These are phyloP conservation scores for Festucalex cinctus DNA, from an alignment of 2,113 vertebrate species.

Conservation along the genomic window DNA sequence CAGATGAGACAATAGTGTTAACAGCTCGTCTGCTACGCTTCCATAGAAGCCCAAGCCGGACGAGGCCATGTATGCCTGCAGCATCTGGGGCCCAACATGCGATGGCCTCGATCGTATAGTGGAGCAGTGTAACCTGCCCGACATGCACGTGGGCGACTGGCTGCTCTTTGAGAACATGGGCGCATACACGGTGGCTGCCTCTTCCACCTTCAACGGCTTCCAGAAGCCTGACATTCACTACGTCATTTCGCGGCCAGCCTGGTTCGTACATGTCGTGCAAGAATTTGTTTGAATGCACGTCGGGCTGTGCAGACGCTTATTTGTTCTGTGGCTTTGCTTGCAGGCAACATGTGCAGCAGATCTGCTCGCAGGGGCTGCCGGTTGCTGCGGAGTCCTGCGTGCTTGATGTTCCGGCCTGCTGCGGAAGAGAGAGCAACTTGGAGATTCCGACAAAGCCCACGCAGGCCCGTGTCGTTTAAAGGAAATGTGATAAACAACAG, in stretches of 20 bases:
- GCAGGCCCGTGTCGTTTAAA: constrained; percentile 78
- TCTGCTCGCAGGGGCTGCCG: constrained; percentile 72
- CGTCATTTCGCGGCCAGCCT: constrained; percentile 84
- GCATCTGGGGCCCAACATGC: constrained; percentile 96
- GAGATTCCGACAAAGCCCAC: constrained; percentile 78
- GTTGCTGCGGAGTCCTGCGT: constrained; percentile 70
- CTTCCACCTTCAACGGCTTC: constrained; percentile 98
- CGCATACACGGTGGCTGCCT: constrained; percentile 91
- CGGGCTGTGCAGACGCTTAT: not conserved
- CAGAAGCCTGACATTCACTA: constrained; percentile 89
- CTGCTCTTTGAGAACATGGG: constrained; percentile 97
- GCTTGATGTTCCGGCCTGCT: constrained; percentile 77
- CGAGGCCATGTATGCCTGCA: constrained; percentile 85
- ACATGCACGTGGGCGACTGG: constrained; percentile 93
- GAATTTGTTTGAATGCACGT: not conserved
- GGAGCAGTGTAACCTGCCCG: constrained; percentile 84
- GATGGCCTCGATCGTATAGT: constrained; percentile 94
- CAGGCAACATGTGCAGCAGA: constrained; percentile 89
- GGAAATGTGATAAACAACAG: constrained; percentile 9
- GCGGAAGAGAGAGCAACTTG: constrained; percentile 84
- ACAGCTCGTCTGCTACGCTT: not conserved
- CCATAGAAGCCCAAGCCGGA: constrained; percentile 88
- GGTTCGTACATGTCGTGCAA: constrained; percentile 74
- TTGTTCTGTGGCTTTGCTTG: not conserved
- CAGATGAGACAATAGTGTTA: not conserved